Evolutionary conservation across 2,113 vertebrate genomes (phyloP).

Genomic region (Petrocephalus microphthalmus): DNA sequence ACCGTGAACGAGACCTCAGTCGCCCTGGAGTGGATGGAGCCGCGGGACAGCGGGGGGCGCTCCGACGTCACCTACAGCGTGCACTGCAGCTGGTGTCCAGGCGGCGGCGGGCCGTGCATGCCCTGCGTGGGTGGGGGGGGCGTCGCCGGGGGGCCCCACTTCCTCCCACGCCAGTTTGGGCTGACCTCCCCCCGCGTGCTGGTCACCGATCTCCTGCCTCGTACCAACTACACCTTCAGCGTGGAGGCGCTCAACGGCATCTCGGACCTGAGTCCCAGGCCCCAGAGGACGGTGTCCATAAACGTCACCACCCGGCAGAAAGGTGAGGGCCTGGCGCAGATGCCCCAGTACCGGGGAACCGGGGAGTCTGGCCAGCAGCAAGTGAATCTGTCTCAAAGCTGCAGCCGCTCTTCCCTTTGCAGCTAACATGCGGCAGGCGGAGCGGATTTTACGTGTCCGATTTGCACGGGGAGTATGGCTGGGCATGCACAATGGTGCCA

Average conservation of each 20-base stretch:
- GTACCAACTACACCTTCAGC: constrained; percentile 72
- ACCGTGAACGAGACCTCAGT: constrained; percentile 72
- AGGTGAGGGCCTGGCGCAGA: constrained; percentile 43
- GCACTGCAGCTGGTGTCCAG: constrained; percentile 63
- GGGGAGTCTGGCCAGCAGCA: not conserved
- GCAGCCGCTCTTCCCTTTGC: not conserved
- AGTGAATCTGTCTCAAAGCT: not conserved
- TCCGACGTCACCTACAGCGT: constrained; percentile 67
- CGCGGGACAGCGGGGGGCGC: constrained; percentile 62
- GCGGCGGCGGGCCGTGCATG: constrained; percentile 53
- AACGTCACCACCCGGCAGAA: constrained; percentile 73
- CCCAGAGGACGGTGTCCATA: constrained; percentile 55
- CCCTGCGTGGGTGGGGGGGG: constrained; percentile 57
- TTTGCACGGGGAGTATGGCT: not conserved
- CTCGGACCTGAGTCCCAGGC: constrained; percentile 60
- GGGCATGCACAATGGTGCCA: not conserved
- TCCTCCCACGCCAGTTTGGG: constrained; percentile 67
- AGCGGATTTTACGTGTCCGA: not conserved
- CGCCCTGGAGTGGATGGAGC: constrained; percentile 68
- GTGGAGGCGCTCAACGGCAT: constrained; percentile 69
- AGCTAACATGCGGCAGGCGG: not conserved
- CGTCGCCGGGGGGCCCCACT: constrained; percentile 48
- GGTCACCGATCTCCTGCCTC: constrained; percentile 66
- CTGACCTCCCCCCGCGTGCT: constrained; percentile 53
- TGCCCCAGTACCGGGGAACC: not conserved